Conservation (phyloP, 2,888 invertebrate species). For the Keiferia lycopersicella region DNA sequence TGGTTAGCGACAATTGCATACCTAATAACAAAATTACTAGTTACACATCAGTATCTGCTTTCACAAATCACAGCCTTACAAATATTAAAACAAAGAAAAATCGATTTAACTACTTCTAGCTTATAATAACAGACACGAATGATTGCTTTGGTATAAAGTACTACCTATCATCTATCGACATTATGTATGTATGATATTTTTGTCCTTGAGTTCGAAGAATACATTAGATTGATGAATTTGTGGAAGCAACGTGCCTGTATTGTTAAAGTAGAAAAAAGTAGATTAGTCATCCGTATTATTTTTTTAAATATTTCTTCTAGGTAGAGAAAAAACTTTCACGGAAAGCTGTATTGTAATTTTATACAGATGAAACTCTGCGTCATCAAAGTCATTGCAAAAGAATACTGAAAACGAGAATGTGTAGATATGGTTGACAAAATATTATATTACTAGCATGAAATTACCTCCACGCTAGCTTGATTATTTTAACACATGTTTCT, state of each 20-base stretch:
- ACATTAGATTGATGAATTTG: not conserved
- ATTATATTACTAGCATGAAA: no score
- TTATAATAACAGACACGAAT: not conserved
- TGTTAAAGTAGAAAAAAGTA: not conserved
- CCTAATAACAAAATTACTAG: conserved; percentile 15
- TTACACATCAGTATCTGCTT: conserved; percentile 5
- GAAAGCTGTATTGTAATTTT: not conserved
- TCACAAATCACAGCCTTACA: not conserved
- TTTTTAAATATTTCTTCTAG: not conserved
- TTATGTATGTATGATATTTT: not conserved
- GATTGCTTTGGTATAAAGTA: not conserved
- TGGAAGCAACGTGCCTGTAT: not conserved
- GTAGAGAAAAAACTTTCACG: no score
- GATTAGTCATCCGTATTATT: not conserved
- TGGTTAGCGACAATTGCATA: not conserved
- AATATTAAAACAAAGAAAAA: conserved; percentile 14
- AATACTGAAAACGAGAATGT: not conserved
- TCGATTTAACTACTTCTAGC: not conserved
- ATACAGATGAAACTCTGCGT: not conserved
- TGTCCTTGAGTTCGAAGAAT: not conserved
- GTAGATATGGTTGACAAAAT: no score
- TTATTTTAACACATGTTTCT: no score
- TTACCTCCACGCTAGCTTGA: no score
- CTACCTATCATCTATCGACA: not conserved
- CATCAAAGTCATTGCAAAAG: not conserved